Percentiles rank a stretch among this genome's conserved stretches.
Conservation (phyloP, 2,113 vertebrate species). For the Oreochromis spilurus region DNA sequence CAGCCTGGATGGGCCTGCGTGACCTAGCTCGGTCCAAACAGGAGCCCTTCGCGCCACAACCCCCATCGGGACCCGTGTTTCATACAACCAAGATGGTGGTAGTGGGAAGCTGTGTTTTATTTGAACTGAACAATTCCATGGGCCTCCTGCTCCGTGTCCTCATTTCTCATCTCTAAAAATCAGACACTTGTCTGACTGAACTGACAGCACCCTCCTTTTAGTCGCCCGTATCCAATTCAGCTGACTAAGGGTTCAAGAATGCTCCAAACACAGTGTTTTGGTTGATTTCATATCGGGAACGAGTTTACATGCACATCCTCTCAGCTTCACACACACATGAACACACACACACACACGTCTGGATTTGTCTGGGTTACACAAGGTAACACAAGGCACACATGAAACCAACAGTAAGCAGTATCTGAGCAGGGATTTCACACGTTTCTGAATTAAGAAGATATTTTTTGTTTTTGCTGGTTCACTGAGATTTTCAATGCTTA, state of each 20-base stretch:
- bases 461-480: not conserved
- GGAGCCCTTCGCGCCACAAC: slow-evolving; percentile 7
- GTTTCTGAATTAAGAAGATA: not conserved
- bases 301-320: not conserved
- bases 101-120: not conserved
- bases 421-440: not conserved
- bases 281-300: slow-evolving; percentile 25
- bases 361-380: not conserved
- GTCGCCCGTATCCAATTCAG: not conserved
- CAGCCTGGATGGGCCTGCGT: slow-evolving; percentile 48
- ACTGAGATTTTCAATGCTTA: not conserved
- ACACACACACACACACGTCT: not conserved
- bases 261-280: not conserved
- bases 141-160: not conserved
- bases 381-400: not conserved
- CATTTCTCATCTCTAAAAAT: not conserved
- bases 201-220: not conserved
- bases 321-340: not conserved
- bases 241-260: slow-evolving; percentile 1
- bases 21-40: slow-evolving; percentile 51
- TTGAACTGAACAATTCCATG: slow-evolving; percentile 2
- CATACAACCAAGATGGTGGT: not conserved
- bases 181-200: not conserved
- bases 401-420: not conserved
- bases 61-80: slow-evolving; percentile 7